A percentile compares a stretch with the other conserved stretches of the same genome.
Conservation (phyloP, 2,888 invertebrate genomes). For the Euspilapteryx auroguttella region DNA sequence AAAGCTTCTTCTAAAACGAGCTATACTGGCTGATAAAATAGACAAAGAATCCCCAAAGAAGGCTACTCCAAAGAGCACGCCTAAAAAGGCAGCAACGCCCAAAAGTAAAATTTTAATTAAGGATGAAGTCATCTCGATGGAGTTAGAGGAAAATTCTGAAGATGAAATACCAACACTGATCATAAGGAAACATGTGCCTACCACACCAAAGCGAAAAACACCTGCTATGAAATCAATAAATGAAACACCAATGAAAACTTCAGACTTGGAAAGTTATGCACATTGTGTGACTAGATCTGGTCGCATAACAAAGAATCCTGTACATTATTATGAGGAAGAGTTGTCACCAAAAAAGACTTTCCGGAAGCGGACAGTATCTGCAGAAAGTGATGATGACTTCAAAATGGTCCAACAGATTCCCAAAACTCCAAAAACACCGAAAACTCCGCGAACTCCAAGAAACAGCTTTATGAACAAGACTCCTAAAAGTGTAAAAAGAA, state of each 20-base stretch:
- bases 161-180: slow-evolving; percentile 44
- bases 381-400: slow-evolving; percentile 35
- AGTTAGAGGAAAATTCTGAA: slow-evolving; percentile 40
- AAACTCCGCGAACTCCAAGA: slow-evolving; percentile 12
- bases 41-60: slow-evolving; percentile 36
- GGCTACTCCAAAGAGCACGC: slow-evolving; percentile 16
- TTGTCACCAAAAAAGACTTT: slow-evolving; percentile 15
- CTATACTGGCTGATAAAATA: slow-evolving; percentile 39
- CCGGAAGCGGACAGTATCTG: slow-evolving; percentile 14
- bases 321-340: slow-evolving; percentile 2
- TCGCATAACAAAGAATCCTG: slow-evolving; percentile 10
- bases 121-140: slow-evolving; percentile 32
- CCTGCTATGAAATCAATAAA: slow-evolving; percentile 20
- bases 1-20: slow-evolving; percentile 44
- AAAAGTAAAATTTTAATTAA: slow-evolving; percentile 21
- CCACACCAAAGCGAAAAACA: slow-evolving; percentile 34
- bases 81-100: slow-evolving; percentile 18
- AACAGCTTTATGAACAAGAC: slow-evolving; percentile 13
- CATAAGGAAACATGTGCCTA: slow-evolving; percentile 27
- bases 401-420: slow-evolving; percentile 14
- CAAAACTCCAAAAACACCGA: slow-evolving; percentile 14
- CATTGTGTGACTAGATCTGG: slow-evolving; percentile 32
- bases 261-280: no score
- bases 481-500: slow-evolving; percentile 26
- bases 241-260: slow-evolving; percentile 33